Evolutionary conservation across 1,140 invertebrate species (phyloP).

Genomic region (Parasteatoda tepidariorum): DNA sequence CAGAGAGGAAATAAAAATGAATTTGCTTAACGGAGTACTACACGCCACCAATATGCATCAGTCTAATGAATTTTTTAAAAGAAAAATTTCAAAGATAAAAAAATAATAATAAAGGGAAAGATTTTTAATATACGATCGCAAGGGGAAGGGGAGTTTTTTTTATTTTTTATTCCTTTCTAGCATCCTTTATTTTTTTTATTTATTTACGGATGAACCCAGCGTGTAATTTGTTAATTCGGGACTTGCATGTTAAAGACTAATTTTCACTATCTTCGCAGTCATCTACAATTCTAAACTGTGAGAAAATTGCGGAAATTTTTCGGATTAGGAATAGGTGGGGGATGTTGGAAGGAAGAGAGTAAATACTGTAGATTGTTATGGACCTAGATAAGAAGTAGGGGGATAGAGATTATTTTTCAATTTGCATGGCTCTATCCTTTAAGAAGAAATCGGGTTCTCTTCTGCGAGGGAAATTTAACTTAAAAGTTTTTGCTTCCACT

Average conservation of each 20-base stretch:
- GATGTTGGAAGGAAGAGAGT: not conserved
- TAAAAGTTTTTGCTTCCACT: not conserved
- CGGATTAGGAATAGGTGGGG: conserved; percentile 1
- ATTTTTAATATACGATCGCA: conserved; percentile 4
- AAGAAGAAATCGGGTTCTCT: conserved; percentile 21
- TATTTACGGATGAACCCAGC: not conserved
- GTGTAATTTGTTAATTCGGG: conserved; percentile 57
- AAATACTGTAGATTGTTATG: conserved; percentile 17
- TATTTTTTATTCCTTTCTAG: not conserved
- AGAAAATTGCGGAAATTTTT: conserved; percentile 43
- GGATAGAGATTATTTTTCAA: conserved; percentile 53
- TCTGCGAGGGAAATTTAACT: not conserved
- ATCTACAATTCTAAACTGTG: conserved; percentile 48
- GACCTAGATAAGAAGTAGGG: conserved; percentile 8
- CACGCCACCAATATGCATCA: conserved; percentile 47
- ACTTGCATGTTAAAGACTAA: conserved; percentile 54
- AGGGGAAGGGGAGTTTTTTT: conserved; percentile 6
- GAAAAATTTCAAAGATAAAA: conserved; percentile 5
- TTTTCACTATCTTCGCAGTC: conserved; percentile 43
- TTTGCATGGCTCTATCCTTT: conserved; percentile 32
- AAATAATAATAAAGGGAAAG: conserved; percentile 2
- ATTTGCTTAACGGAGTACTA: conserved; percentile 53
- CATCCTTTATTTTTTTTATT: not conserved
- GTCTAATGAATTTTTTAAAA: conserved; percentile 55
- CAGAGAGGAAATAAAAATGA: conserved; percentile 19